Evolutionary conservation across 2,888 invertebrate species (phyloP).

Genomic region (Nomada fucata): DNA sequence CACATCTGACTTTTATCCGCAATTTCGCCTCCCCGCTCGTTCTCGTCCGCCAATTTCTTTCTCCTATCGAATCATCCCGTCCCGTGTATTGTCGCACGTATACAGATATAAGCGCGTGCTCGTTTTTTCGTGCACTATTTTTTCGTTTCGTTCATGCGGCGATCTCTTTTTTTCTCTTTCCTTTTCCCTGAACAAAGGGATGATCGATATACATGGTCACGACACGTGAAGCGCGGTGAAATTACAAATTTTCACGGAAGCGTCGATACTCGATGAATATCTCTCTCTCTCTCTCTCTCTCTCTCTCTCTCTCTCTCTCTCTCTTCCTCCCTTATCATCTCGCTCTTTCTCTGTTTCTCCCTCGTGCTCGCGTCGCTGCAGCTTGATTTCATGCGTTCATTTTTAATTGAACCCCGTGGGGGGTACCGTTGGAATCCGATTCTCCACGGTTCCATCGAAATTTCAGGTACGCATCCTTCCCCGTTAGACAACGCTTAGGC

Average conservation of each 20-base stretch:
- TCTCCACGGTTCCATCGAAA: background rate
- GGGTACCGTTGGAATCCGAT: background rate
- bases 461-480: background rate
- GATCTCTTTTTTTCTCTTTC: conserved; percentile 13
- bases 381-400: conserved; percentile 33
- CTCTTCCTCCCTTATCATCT: background rate
- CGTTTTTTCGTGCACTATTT: background rate
- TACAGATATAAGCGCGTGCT: background rate
- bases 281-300: no score
- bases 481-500: no score
- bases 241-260: conserved; percentile 46
- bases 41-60: background rate
- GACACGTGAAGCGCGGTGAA: conserved; percentile 43
- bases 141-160: background rate
- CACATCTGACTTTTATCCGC: conserved; percentile 32
- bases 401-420: conserved; percentile 32
- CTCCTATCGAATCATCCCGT: background rate
- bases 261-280: conserved; percentile 12
- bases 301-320: no score
- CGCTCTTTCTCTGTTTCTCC: background rate
- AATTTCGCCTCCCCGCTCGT: background rate
- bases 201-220: conserved; percentile 44
- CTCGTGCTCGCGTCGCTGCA: background rate
- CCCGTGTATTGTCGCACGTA: conserved; percentile 7
- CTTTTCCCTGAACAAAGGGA: conserved; percentile 34